phyloP scores from a whole-genome alignment of 2,113 vertebrate genomes.

The Ancistrus triradiatus region DNA sequence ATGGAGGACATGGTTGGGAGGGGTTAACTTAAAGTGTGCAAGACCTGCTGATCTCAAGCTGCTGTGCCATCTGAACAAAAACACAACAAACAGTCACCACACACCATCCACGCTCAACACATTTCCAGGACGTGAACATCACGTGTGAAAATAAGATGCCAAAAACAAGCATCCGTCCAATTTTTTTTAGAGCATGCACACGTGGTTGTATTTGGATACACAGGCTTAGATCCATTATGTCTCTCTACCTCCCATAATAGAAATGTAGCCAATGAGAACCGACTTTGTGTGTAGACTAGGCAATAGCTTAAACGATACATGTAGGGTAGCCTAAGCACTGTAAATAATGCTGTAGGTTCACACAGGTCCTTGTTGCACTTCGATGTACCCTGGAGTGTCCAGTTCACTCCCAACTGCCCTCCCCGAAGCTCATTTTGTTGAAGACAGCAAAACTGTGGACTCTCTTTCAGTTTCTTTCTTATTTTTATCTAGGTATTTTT shows the following conservation, averaged over 20 bases:
- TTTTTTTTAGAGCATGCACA: neutral
- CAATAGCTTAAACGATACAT: constrained; percentile 19
- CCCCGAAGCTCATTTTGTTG: constrained; percentile 18
- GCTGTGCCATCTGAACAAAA: neutral
- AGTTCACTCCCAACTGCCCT: constrained; percentile 23
- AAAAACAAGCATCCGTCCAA: neutral
- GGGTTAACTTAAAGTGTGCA: constrained; percentile 11
- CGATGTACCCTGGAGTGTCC: constrained; percentile 9
- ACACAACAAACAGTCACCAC: neutral
- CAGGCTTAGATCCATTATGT: constrained; percentile 2
- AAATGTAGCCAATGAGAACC: constrained; percentile 46
- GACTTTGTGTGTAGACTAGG: constrained; percentile 29
- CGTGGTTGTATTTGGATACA: constrained; percentile 16
- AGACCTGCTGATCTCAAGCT: neutral
- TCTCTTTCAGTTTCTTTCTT: neutral
- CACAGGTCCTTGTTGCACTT: constrained; percentile 25
- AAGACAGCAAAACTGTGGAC: constrained; percentile 36
- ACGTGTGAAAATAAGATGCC: neutral
- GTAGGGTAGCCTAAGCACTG: constrained; percentile 27
- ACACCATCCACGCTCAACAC: neutral
- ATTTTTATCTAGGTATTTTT: constrained; percentile 5
- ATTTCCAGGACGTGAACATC: neutral
- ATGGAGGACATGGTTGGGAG: constrained; percentile 26
- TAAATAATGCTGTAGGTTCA: constrained; percentile 27
- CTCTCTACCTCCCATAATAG: constrained; percentile 46